Conservation (phyloP, 2,113 vertebrate species). For the Saguinus imperator region DNA sequence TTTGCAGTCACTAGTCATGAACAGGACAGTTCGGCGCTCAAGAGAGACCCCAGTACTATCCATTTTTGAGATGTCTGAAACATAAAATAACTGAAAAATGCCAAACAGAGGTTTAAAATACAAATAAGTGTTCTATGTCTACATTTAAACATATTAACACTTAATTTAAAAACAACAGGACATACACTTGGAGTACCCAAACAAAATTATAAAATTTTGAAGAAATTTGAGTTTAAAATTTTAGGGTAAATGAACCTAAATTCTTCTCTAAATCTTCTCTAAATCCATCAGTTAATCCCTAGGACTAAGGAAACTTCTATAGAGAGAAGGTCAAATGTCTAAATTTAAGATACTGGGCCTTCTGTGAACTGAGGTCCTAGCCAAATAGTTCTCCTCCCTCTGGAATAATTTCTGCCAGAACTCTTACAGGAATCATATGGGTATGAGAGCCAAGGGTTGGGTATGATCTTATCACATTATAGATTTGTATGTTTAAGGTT, state of each 20-base stretch:
- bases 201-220: neutral
- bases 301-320: neutral
- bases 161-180: neutral
- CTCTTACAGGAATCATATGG: neutral
- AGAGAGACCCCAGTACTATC: neutral
- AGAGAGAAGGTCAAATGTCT: neutral
- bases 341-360: neutral
- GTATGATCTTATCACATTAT: neutral
- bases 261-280: neutral
- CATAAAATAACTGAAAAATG: neutral
- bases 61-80: neutral
- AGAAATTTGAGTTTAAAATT: neutral
- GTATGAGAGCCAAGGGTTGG: neutral
- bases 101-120: neutral
- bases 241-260: neutral
- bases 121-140: neutral
- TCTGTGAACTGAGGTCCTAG: neutral
- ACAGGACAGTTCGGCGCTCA: neutral
- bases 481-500: neutral
- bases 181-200: neutral
- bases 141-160: neutral
- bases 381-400: neutral
- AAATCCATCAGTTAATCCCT: neutral
- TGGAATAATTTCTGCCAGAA: neutral
- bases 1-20: accelerated